Conservation (phyloP, 2,113 vertebrate species). For the Chrysochloris asiatica region DNA sequence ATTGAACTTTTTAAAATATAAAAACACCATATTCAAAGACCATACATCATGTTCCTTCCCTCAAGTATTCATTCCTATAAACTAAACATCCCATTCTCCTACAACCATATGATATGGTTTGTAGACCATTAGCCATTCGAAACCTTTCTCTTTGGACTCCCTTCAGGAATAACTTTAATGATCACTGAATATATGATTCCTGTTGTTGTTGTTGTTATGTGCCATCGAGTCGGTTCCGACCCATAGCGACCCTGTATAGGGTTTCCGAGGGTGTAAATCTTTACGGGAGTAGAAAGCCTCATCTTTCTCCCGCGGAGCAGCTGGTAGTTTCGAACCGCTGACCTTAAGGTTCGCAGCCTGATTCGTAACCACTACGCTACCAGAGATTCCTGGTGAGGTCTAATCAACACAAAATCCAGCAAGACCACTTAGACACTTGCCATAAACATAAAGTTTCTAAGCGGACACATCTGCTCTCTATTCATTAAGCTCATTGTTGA, state of each 20-base stretch:
- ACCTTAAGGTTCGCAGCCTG: no score
- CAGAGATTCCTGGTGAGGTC: constrained; percentile 13
- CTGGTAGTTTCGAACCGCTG: no score
- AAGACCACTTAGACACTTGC: not conserved
- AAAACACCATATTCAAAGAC: not conserved
- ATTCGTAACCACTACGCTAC: no score
- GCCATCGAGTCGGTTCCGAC: no score
- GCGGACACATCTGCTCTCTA: not conserved
- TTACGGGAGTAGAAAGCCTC: no score
- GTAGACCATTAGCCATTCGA: constrained; percentile 8
- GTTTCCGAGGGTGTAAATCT: no score
- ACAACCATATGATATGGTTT: not conserved
- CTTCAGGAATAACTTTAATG: constrained; percentile 33
- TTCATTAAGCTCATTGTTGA: not conserved
- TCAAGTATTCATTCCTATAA: not conserved
- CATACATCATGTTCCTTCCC: not conserved
- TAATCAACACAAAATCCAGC: constrained; percentile 42
- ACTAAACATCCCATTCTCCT: constrained; percentile 13
- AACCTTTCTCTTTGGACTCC: not conserved
- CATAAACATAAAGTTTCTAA: constrained; percentile 39
- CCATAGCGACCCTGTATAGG: no score
- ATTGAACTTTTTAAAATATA: not conserved
- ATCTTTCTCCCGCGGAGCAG: no score
- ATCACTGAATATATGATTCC: constrained; percentile 16
- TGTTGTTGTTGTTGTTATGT: no score